phyloP scores from a whole-genome alignment of 2,797 vertebrate species.

The Lerista edwardsae region DNA sequence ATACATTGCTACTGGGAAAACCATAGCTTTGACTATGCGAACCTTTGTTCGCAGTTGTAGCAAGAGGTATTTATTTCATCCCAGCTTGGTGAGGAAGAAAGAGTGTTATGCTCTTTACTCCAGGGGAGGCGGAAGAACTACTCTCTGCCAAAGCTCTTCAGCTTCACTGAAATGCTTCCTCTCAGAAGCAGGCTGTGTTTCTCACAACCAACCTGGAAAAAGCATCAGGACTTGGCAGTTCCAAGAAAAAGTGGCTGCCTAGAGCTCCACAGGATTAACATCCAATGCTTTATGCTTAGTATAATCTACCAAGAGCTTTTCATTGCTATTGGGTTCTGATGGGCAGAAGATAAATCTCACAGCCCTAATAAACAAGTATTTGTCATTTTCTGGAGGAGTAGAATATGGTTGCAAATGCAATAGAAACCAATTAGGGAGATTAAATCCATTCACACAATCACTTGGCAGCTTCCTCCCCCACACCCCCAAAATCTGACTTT shows the following conservation, averaged over 20 bases:
- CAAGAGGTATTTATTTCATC: background rate
- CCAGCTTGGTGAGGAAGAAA: background rate
- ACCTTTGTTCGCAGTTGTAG: too few species aligned
- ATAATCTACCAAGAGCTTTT: background rate
- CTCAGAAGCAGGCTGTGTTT: background rate
- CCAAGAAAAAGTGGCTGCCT: background rate
- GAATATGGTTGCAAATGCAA: background rate
- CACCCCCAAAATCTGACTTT: background rate
- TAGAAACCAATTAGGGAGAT: background rate
- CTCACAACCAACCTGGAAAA: background rate
- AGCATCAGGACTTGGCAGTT: background rate
- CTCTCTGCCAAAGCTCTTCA: background rate
- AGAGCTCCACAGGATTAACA: background rate
- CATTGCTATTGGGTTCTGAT: background rate
- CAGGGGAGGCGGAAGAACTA: background rate
- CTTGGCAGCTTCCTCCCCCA: background rate
- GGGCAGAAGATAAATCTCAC: background rate
- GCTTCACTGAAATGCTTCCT: background rate
- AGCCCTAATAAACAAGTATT: background rate
- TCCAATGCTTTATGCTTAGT: background rate
- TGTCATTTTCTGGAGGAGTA: background rate
- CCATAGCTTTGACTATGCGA: too few species aligned
- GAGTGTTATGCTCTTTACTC: too few species aligned
- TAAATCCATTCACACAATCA: background rate
- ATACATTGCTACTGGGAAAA: too few species aligned